phyloP scores from a whole-genome alignment of 2,113 vertebrate genomes.

The Cichladusa arquata region DNA sequence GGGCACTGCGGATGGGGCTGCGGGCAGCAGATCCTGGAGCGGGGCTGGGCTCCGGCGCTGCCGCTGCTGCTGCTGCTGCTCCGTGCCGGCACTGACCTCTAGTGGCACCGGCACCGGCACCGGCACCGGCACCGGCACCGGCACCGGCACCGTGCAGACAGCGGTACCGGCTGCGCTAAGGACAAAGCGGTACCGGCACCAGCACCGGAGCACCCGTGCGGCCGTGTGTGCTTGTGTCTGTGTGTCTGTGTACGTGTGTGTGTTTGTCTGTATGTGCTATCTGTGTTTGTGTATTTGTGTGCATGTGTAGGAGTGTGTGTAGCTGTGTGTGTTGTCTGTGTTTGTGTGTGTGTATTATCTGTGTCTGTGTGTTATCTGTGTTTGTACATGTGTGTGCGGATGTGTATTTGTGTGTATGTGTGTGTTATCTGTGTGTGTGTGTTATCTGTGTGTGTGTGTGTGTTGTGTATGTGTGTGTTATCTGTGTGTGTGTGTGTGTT shows the following conservation, averaged over 20 bases:
- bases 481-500: too few species aligned
- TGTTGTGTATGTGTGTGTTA: too few species aligned
- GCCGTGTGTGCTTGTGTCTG: background rate
- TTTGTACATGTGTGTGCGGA: too few species aligned
- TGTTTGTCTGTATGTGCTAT: rapidly evolving
- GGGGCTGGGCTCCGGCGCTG: background rate
- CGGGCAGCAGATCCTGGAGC: background rate
- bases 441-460: too few species aligned
- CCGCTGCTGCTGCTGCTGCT: background rate
- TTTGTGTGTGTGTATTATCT: background rate
- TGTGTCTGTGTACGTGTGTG: rapidly evolving
- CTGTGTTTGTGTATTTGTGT: rapidly evolving
- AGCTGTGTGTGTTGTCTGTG: background rate
- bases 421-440: too few species aligned
- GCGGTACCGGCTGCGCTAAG: background rate
- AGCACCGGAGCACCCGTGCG: background rate
- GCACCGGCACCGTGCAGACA: too few species aligned
- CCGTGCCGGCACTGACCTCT: constrained; percentile 8
- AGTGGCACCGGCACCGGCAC: background rate
- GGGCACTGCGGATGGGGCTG: background rate
- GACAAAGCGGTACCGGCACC: too few species aligned
- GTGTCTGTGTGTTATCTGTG: background rate
- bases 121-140: background rate
- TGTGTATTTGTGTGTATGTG: too few species aligned
- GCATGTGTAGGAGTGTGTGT: too few species aligned